phyloP scores from a whole-genome alignment of 2,113 vertebrate genomes.

The Asarcornis scutulata region DNA sequence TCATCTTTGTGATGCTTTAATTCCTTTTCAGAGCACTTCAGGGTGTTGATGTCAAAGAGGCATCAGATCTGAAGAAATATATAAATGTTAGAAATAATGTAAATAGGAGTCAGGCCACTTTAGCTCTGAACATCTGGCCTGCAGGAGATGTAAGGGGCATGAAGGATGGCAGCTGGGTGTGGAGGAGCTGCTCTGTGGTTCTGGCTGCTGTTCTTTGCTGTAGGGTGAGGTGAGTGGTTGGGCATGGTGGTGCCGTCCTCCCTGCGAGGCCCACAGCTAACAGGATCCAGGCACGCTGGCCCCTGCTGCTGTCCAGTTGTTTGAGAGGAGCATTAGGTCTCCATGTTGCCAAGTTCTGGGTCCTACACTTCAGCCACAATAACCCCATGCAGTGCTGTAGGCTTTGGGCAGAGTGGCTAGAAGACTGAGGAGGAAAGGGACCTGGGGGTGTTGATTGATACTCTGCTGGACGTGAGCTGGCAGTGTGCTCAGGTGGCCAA shows the following conservation, averaged over 20 bases:
- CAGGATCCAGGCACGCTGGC: background rate
- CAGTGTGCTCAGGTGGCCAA: too few species aligned
- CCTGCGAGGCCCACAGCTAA: too few species aligned
- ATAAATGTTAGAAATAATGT: too few species aligned
- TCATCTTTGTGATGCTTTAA: background rate
- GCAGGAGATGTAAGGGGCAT: background rate
- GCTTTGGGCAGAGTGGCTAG: too few species aligned
- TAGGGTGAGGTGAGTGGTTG: background rate
- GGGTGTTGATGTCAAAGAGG: accelerated
- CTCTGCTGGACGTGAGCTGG: too few species aligned
- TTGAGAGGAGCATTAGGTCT: too few species aligned
- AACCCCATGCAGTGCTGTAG: too few species aligned
- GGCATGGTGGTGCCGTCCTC: background rate
- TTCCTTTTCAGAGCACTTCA: background rate
- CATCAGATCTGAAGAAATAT: background rate
- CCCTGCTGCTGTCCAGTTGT: background rate
- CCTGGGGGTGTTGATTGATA: too few species aligned
- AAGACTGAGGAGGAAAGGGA: too few species aligned
- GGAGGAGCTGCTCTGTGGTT: background rate
- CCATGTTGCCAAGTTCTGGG: too few species aligned
- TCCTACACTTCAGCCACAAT: too few species aligned
- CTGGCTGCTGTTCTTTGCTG: background rate
- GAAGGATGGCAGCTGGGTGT: too few species aligned
- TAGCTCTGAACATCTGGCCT: accelerated
- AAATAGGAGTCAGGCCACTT: accelerated